These are phyloP conservation scores for Tipula unca DNA, from an alignment of 2,888 invertebrate genomes.

Conservation along the genomic window DNA sequence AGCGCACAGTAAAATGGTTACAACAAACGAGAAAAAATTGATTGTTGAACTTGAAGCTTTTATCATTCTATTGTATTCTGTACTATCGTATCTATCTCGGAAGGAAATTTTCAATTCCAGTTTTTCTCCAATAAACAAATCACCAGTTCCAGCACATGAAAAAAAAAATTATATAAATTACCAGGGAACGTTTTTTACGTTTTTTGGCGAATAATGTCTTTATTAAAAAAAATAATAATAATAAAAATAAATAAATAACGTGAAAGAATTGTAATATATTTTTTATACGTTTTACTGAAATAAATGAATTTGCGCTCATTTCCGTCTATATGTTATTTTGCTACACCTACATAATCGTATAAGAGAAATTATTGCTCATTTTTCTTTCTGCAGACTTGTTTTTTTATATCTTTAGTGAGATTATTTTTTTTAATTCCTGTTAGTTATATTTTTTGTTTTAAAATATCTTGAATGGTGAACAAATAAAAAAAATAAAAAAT, in stretches of 20 bases:
- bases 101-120: conserved; percentile 14
- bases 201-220: background rate
- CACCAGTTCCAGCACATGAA: background rate
- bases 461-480: background rate
- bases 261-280: background rate
- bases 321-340: background rate
- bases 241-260: background rate
- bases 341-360: background rate
- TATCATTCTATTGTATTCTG: background rate
- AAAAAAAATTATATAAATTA: background rate
- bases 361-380: background rate
- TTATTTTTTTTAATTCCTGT: background rate
- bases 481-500: background rate
- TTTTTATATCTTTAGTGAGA: background rate
- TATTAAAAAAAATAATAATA: background rate
- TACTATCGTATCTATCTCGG: background rate
- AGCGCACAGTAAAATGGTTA: background rate
- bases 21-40: background rate
- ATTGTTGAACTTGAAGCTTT: conserved; percentile 14
- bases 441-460: background rate
- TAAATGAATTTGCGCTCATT: background rate
- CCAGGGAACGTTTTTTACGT: background rate
- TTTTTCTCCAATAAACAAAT: background rate
- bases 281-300: background rate
- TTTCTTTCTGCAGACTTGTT: background rate